Base-by-base conservation (phyloP, 2,113 vertebrate species). In the Empidonax alnorum region DNA sequence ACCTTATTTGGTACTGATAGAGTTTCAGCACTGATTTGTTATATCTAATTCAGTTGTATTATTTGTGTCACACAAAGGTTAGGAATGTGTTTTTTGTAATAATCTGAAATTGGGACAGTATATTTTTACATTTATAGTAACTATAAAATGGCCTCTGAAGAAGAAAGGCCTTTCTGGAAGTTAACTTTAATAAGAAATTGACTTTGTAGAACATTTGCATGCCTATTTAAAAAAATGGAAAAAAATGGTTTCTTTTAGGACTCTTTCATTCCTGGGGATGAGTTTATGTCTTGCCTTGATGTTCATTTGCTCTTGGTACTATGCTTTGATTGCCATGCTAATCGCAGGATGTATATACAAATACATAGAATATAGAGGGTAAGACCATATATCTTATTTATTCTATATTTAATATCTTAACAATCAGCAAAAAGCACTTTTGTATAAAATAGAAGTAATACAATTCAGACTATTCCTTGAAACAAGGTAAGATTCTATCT, bases 231-330 rank as follows among this genome's bases (percentile, higher is more conserved):
- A 95, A 76, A 94, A 90, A 79, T 72, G 75, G 73, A 91, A 76
- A 95, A 93, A 82, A 91, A 87, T 96, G 94, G 42, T 96, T 95
- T 82, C 93, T 87, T 96, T 61, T 97, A 99, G 99, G 99, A 96
- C 99, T 19, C 98, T 99, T 14, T 99, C 99, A 46, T 99, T 99
- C 97, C 97, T 99, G 93, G 99, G 99, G 69, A 99, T 99, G 99
- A 99, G 99, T 96, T 98, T 99, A 94, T 99, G 99, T 97, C 98
- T 99, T 49, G 99, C 99, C 31, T 98, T 99, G 95, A 99, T 99
- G 99, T 99, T 99, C 97, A 98, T 99, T 97, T 99, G 98, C 65
- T 99, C 99, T 79, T 99, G 99, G 99, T 99, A 99, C 97, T 99
- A 99, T 27, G 99, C 99, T 13, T 98, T 99, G 59, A 94, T 99